Conservation (phyloP, 2,797 vertebrate genomes). For the Melanotaenia nigrans region DNA sequence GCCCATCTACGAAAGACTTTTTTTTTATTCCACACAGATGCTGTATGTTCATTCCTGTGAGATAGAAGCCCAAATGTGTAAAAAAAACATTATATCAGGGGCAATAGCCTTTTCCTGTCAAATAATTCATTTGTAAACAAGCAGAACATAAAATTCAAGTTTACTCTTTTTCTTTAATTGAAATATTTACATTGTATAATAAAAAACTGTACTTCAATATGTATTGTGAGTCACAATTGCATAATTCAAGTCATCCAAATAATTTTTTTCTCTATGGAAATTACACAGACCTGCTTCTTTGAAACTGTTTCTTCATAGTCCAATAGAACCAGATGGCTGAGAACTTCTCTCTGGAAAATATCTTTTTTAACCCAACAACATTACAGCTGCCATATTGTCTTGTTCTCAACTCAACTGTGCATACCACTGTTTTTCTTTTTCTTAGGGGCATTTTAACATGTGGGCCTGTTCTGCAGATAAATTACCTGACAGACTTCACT, state of each 20-base stretch:
- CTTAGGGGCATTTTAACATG: conserved; percentile 48
- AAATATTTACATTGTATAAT: background rate
- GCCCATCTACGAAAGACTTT: background rate
- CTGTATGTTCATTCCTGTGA: background rate
- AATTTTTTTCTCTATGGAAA: conserved; percentile 14
- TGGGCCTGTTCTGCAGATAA: conserved; percentile 14
- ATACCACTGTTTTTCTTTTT: conserved; percentile 4
- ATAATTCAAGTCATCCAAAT: background rate
- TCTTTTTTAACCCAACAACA: conserved; percentile 22
- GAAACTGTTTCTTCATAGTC: conserved; percentile 37
- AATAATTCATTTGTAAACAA: background rate
- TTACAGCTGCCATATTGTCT: conserved; percentile 37
- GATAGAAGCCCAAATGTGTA: background rate
- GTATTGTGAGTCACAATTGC: background rate
- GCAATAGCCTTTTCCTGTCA: background rate
- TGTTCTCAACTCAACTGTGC: conserved; percentile 25
- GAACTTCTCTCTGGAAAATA: conserved; percentile 16
- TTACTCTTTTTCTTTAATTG: background rate
- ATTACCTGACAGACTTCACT: conserved; percentile 19
- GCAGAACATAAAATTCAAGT: background rate
- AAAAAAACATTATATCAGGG: background rate
- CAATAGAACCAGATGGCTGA: conserved; percentile 55
- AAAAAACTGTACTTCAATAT: background rate
- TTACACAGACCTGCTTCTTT: conserved; percentile 29
- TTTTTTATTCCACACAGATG: background rate